Percentiles rank a stretch among this genome's conserved stretches.
phyloP scores from a whole-genome alignment of 2,113 vertebrate species.

The Ctenomys sociabilis region DNA sequence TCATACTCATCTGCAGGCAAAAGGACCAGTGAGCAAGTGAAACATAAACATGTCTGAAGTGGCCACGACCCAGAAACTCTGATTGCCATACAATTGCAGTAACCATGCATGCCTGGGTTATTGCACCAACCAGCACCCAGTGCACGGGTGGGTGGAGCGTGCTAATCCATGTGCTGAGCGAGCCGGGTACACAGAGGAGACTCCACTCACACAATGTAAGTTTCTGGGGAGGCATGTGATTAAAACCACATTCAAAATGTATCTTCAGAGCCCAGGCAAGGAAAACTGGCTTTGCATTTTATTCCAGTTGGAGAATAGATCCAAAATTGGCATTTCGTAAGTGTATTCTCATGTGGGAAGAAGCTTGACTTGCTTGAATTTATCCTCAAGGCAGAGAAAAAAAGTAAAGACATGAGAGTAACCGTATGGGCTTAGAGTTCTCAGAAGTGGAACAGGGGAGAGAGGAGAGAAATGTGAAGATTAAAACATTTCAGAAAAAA shows the following conservation, averaged over 20 bases:
- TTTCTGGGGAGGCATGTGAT: background rate
- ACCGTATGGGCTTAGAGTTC: background rate
- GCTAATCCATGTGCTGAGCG: background rate
- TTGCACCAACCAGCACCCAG: background rate
- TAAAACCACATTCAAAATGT: background rate
- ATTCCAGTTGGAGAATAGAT: background rate
- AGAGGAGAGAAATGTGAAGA: accelerated
- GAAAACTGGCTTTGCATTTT: background rate
- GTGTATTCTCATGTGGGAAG: background rate
- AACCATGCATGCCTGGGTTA: background rate
- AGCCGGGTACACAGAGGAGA: background rate
- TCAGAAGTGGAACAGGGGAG: accelerated
- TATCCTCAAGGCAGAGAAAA: background rate
- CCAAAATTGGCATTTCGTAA: background rate
- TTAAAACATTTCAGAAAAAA: background rate
- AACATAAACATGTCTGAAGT: accelerated
- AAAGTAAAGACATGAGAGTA: background rate
- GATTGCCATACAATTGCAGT: background rate
- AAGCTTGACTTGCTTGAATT: accelerated
- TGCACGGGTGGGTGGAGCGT: accelerated
- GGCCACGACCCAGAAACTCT: accelerated
- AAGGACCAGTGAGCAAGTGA: background rate
- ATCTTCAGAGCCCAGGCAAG: background rate
- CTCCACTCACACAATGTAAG: background rate
- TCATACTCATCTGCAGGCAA: too few relatives aligned